These are phyloP conservation scores for Gallinago media DNA, from an alignment of 2,113 vertebrate genomes.

Conservation along the genomic window DNA sequence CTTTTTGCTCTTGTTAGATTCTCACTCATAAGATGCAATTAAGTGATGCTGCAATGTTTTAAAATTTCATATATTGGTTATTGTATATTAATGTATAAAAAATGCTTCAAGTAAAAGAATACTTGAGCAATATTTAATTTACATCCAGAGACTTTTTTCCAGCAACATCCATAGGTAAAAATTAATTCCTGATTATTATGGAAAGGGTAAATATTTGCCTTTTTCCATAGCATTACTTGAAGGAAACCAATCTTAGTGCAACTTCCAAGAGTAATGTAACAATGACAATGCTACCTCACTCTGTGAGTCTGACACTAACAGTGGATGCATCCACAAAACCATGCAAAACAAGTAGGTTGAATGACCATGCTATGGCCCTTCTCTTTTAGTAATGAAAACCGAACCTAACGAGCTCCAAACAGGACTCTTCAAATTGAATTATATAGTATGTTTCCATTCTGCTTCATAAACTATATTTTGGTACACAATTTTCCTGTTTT, in stretches of 20 bases:
- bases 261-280: background rate
- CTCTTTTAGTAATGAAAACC: background rate
- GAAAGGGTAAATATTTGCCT: background rate
- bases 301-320: background rate
- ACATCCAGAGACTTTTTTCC: background rate
- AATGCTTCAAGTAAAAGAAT: background rate
- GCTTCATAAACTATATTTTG: constrained; percentile 45
- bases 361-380: background rate
- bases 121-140: background rate
- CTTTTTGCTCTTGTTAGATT: background rate
- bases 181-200: background rate
- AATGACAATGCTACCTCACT: background rate
- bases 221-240: background rate
- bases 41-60: background rate
- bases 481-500: constrained; percentile 54
- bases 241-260: background rate
- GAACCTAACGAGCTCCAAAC: constrained; percentile 33
- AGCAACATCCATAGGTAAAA: background rate
- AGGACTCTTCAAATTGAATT: constrained; percentile 43
- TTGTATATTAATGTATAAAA: background rate
- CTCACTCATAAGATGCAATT: background rate
- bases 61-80: background rate
- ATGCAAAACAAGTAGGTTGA: background rate
- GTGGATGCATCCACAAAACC: background rate
- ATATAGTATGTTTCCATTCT: constrained; percentile 35